Evolutionary conservation across 30 jellyfish, hydroid and myxozoan species (phyloP).

Genomic region (Aurelia coerulea): DNA sequence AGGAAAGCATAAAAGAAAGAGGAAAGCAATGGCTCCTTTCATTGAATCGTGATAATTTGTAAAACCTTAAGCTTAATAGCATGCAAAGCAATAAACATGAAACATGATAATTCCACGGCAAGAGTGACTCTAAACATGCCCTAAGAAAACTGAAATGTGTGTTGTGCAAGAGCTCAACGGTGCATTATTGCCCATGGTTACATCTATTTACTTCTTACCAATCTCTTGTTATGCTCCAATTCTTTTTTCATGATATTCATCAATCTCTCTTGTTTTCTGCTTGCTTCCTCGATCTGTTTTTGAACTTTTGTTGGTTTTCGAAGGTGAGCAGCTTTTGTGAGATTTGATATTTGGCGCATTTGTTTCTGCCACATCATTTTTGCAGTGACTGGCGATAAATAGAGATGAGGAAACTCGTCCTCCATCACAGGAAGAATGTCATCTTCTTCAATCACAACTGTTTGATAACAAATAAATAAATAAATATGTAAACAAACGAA

Average conservation of each 20-base stretch:
- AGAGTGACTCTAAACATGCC: no score
- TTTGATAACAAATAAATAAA: neutral
- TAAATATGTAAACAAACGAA: no score
- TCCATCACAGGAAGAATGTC: slow-evolving; percentile 97
- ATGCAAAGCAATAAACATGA: no score
- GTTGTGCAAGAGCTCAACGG: no score
- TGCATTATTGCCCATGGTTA: no score
- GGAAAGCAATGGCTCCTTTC: no score
- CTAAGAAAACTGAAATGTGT: no score
- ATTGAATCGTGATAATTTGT: no score
- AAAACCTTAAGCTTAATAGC: no score
- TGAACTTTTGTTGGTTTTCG: slow-evolving; percentile 67
- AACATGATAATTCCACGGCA: no score
- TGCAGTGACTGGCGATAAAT: slow-evolving; percentile 93
- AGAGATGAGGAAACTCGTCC: slow-evolving; percentile 94
- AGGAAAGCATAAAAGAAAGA: no score
- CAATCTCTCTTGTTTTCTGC: slow-evolving; percentile 79
- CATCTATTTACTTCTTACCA: slow-evolving; percentile 46
- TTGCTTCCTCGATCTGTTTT: slow-evolving; percentile 80
- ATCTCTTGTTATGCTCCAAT: slow-evolving; percentile 81
- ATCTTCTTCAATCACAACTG: slow-evolving; percentile 83
- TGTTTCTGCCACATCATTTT: slow-evolving; percentile 96
- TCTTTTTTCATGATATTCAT: slow-evolving; percentile 84
- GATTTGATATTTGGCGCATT: slow-evolving; percentile 79
- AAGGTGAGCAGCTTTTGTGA: slow-evolving; percentile 60